phyloP scores from a whole-genome alignment of 2,888 invertebrate species.

The Julus scandinavius region DNA sequence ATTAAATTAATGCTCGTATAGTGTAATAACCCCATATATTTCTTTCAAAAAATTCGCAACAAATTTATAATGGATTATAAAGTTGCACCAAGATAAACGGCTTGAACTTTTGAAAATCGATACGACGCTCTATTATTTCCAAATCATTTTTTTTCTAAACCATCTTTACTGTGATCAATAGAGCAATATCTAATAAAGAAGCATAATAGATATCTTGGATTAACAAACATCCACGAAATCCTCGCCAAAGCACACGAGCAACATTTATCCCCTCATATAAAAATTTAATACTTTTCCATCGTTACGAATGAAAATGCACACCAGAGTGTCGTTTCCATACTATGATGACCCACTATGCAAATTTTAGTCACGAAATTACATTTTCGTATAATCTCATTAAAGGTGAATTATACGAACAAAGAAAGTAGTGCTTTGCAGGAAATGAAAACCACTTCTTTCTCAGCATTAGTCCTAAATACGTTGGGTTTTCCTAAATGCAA shows the following conservation, averaged over 20 bases:
- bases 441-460: constrained; percentile 31
- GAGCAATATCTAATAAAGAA: background rate
- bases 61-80: constrained; percentile 8
- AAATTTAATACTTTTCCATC: background rate
- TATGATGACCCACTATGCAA: constrained; percentile 40
- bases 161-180: background rate
- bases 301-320: constrained; percentile 3
- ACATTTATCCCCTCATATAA: background rate
- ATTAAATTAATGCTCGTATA: background rate
- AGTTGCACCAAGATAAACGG: constrained; percentile 17
- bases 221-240: constrained; percentile 5
- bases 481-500: background rate
- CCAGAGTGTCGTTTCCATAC: background rate
- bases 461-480: background rate
- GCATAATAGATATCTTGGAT: constrained; percentile 23
- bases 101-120: constrained; percentile 10
- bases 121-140: background rate
- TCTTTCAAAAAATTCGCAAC: background rate
- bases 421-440: constrained; percentile 47
- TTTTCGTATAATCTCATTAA: constrained; percentile 49
- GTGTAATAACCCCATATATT: background rate
- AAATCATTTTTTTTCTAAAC: background rate
- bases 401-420: constrained; percentile 46
- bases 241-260: constrained; percentile 28
- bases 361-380: constrained; percentile 36